Conservation (phyloP, 1,140 invertebrate genomes). For the Tetranychus cinnabarinus region DNA sequence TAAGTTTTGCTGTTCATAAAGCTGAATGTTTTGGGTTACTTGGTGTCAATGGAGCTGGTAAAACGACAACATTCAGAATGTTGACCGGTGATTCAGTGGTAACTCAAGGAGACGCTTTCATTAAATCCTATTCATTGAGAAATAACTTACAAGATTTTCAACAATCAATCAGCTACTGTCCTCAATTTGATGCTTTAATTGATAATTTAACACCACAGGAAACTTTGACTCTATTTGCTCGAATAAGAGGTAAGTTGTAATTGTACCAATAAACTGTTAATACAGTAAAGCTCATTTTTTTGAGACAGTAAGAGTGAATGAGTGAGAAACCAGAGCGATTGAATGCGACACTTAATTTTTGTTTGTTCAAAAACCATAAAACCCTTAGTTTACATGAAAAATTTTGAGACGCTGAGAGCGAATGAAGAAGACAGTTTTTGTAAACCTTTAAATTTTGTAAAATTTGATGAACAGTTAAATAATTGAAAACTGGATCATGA, state of each 20-base stretch:
- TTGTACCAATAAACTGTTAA: not conserved
- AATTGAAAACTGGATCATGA: no score
- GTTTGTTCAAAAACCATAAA: no score
- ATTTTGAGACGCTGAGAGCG: no score
- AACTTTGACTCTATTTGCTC: not conserved
- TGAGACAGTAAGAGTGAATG: no score
- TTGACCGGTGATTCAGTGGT: conserved; percentile 24
- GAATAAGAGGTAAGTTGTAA: not conserved
- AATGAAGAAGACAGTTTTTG: no score
- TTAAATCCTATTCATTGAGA: not conserved
- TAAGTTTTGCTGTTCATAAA: conserved; percentile 35
- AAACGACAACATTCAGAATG: conserved; percentile 38
- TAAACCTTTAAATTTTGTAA: no score
- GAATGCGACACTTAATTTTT: no score
- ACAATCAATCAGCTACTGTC: not conserved
- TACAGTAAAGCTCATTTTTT: no score
- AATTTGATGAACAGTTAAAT: no score
- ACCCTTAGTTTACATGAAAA: no score
- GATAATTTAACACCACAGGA: not conserved
- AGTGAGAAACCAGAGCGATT: no score
- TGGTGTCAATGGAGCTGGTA: conserved; percentile 30
- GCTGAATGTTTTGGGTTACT: conserved; percentile 19
- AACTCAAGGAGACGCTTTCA: not conserved
- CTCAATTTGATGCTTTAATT: not conserved
- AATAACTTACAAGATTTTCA: not conserved